These are phyloP conservation scores for Myathropa florea DNA, from an alignment of 2,888 invertebrate genomes.

Conservation along the genomic window DNA sequence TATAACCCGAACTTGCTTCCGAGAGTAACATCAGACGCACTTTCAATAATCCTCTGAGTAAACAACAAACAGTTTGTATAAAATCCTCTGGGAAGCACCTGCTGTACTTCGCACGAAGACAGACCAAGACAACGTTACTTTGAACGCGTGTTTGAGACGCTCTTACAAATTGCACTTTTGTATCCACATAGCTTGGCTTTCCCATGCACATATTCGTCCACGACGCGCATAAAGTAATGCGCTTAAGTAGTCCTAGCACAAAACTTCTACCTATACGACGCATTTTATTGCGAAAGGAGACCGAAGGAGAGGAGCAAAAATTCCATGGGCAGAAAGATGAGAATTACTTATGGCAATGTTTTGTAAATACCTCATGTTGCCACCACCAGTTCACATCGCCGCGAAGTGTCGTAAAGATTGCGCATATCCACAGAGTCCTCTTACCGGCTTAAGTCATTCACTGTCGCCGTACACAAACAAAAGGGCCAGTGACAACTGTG, in stretches of 20 bases:
- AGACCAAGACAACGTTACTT: no score
- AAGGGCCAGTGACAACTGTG: not conserved
- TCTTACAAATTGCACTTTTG: not conserved
- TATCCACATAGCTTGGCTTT: not conserved
- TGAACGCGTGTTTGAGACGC: not conserved
- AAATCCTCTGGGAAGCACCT: no score
- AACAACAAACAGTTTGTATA: no score
- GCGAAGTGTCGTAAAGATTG: not conserved
- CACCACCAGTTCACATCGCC: not conserved
- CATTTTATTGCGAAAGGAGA: not conserved
- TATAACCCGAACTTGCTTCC: no score
- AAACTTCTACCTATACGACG: not conserved
- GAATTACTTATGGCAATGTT: not conserved
- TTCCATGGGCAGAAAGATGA: not conserved
- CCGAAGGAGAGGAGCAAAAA: not conserved
- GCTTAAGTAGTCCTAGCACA: not conserved
- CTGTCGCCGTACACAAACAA: not conserved
- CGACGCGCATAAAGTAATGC: not conserved
- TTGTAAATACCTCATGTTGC: not conserved
- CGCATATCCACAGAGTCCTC: not conserved
- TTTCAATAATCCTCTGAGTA: no score
- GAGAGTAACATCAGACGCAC: no score
- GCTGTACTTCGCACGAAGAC: no score
- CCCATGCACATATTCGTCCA: not conserved
- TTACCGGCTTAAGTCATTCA: not conserved